Evolutionary conservation across 2,888 invertebrate species (phyloP).

Genomic region (Sialis fuliginosa): DNA sequence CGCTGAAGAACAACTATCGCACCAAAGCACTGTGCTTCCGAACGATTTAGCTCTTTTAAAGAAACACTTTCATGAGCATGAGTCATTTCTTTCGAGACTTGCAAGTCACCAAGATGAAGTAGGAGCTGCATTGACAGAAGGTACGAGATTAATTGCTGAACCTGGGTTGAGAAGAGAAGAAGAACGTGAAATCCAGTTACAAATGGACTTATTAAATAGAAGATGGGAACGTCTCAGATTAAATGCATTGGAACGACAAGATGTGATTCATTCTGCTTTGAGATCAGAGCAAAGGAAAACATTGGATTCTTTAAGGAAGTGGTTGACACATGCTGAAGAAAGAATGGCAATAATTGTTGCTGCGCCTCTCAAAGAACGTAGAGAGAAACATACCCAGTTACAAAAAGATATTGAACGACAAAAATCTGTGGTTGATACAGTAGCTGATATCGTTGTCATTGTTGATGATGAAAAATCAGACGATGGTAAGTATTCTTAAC

Average conservation of each 20-base stretch:
- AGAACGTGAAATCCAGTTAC: slow-evolving; percentile 64
- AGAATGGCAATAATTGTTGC: slow-evolving; percentile 38
- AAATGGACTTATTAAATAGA: slow-evolving; percentile 71
- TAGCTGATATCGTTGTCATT: slow-evolving; percentile 73
- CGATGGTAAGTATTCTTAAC: slow-evolving; percentile 26
- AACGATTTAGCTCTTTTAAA: slow-evolving; percentile 43
- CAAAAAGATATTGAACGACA: slow-evolving; percentile 60
- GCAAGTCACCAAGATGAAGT: slow-evolving; percentile 67
- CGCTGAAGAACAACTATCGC: slow-evolving; percentile 65
- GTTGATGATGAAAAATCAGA: slow-evolving; percentile 52
- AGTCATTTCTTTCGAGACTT: slow-evolving; percentile 24
- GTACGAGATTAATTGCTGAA: slow-evolving; percentile 57
- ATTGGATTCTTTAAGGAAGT: slow-evolving; percentile 25
- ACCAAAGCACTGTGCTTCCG: slow-evolving; percentile 20
- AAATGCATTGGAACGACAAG: slow-evolving; percentile 66
- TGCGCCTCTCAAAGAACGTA: slow-evolving; percentile 8
- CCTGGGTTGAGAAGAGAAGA: slow-evolving; percentile 52
- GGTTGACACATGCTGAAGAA: slow-evolving; percentile 71
- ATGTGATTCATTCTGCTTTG: slow-evolving; percentile 37
- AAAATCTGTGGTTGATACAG: slow-evolving; percentile 57
- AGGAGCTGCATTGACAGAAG: slow-evolving; percentile 70
- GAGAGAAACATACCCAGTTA: slow-evolving; percentile 37
- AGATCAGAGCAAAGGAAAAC: slow-evolving; percentile 25
- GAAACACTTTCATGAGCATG: slow-evolving; percentile 59
- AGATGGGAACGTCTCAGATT: slow-evolving; percentile 75